These are phyloP conservation scores for Melopsittacus undulatus DNA, from an alignment of 2,797 vertebrate species.

Conservation along the genomic window DNA sequence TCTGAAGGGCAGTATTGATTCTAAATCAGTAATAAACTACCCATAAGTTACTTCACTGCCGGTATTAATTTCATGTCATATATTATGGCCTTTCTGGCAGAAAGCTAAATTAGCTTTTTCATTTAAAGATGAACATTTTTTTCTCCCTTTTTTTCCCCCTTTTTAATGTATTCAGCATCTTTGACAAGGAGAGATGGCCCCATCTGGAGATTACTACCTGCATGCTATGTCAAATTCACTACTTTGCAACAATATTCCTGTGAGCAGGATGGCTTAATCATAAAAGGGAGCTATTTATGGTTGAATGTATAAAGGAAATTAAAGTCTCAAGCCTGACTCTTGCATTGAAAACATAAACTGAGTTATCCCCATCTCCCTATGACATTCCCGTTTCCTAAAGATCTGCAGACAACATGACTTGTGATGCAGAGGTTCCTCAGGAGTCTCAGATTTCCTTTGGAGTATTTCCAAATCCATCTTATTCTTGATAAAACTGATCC, in stretches of 20 bases:
- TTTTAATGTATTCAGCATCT: neutral
- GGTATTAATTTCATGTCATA: neutral
- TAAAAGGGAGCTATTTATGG: neutral
- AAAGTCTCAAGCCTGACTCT: neutral
- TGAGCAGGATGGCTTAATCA: neutral
- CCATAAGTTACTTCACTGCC: neutral
- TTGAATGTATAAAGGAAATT: constrained; percentile 18
- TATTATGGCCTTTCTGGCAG: neutral
- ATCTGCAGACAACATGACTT: accelerated
- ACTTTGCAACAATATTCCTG: neutral
- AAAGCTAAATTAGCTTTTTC: constrained; percentile 25
- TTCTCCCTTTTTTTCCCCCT: accelerated
- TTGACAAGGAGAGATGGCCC: neutral
- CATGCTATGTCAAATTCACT: neutral
- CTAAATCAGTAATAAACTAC: neutral
- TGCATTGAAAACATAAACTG: neutral
- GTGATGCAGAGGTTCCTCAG: neutral
- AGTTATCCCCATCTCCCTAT: neutral
- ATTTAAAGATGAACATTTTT: neutral
- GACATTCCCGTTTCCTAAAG: neutral
- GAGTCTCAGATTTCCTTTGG: neutral
- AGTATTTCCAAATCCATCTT: neutral
- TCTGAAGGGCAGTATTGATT: neutral
- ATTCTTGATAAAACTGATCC: neutral
- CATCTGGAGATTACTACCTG: neutral